Base-by-base conservation (phyloP, 1,140 invertebrate genomes). In the Tetragonula clypearis region DNA sequence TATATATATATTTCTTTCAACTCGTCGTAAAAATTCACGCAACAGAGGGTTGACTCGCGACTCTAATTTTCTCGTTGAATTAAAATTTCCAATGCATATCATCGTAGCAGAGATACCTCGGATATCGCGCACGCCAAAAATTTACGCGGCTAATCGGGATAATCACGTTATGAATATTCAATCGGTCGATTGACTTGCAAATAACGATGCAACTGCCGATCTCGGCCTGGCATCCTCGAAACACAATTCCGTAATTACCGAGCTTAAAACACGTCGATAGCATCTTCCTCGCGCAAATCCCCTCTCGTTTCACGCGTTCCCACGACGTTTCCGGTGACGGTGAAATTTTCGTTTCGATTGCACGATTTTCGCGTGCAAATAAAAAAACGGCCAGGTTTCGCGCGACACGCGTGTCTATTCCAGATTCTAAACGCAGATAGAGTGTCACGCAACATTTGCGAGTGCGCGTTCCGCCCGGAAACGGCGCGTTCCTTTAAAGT, bases 401-500 rank as follows among this genome's bases (percentile, higher is more conserved):
- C 26, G 6, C 30, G 19, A 17, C 41, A 49, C 1, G 12, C 23
- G 30, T 11, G 21, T 26, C 77, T 71, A 41, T 21, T 17, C 17
- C 56, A 79, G 58, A 84, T 84, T 56, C 77, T 86, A 84, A 83
- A 21, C 68, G 5, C 26, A 49, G 82, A 82, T 62, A 79, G 75
- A 35, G 26, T 69, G 66, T 86, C 66, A 26, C 58, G 58, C 76
- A 23, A 55, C 58, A 77, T 69, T 41, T 23, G 23, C 65, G 60
- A 78, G 82, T 85, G 77, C 56, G 65, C 41, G 41, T 49, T 56
- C 68, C 23, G 73, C 26, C 88, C 79, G 89, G 88, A 90, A 90
- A 60, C 65, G 62, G 58, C n/a, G 55, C n/a, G 58, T 30, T 85
- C 58, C 86, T 90, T 89, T 85, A 79, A 90, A 86, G 77, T 79